Percentiles rank a stretch among this genome's conserved stretches.
These are phyloP conservation scores for Poeciliopsis occidentalis DNA, from an alignment of 2,113 vertebrate genomes.

Conservation along the genomic window DNA sequence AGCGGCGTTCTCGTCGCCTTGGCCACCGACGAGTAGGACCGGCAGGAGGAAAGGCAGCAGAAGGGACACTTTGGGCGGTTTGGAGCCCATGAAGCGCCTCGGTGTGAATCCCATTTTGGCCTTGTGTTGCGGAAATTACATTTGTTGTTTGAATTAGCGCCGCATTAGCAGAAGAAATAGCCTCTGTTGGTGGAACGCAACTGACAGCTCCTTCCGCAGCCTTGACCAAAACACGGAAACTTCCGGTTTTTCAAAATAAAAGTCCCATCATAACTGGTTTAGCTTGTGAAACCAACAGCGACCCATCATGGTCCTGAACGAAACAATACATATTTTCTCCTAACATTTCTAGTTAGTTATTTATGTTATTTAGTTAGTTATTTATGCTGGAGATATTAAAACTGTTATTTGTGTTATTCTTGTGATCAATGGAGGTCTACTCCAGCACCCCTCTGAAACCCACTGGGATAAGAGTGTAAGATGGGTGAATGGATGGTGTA, in stretches of 20 bases:
- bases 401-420: too few relatives aligned
- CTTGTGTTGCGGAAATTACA: slow-evolving; percentile 33
- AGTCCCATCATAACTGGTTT: not conserved
- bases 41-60: slow-evolving; percentile 41
- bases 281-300: not conserved
- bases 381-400: not conserved
- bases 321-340: too few relatives aligned
- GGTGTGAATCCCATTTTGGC: slow-evolving; percentile 37
- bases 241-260: slow-evolving; percentile 66
- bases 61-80: slow-evolving; percentile 15
- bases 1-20: slow-evolving; percentile 67
- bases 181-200: not conserved
- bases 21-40: slow-evolving; percentile 55
- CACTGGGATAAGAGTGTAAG: too few relatives aligned
- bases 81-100: slow-evolving; percentile 4
- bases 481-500: too few relatives aligned
- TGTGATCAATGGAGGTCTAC: too few relatives aligned
- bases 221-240: slow-evolving; percentile 57
- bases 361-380: not conserved
- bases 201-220: slow-evolving; percentile 43
- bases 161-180: not conserved
- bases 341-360: too few relatives aligned
- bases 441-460: too few relatives aligned
- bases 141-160: slow-evolving; percentile 23
- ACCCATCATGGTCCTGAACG: not conserved